Percentiles rank a stretch among this genome's conserved stretches.
Evolutionary conservation across 2,113 vertebrate species (phyloP).

Genomic region (Rynchops niger): DNA sequence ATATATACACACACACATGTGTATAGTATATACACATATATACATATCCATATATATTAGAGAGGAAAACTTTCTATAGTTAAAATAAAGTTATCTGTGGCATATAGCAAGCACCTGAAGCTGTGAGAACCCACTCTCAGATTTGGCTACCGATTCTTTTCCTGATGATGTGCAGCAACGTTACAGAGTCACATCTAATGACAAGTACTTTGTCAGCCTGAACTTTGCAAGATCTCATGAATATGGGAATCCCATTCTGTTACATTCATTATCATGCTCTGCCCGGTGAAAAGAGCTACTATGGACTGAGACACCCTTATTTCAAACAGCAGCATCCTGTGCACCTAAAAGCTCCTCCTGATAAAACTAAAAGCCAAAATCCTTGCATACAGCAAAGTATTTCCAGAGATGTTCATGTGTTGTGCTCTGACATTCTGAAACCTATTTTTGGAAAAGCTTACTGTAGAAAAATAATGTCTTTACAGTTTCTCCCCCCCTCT

Average conservation of each 20-base stretch:
- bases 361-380: neutral
- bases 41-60: fast-evolving
- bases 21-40: neutral
- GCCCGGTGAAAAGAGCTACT: neutral
- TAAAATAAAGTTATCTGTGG: neutral
- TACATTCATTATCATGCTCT: neutral
- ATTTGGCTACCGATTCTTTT: neutral
- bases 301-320: neutral
- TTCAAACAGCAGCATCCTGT: neutral
- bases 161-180: neutral
- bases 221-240: neutral
- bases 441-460: neutral
- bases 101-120: neutral
- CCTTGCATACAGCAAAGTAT: neutral
- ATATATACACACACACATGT: no score
- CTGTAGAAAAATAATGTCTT: neutral
- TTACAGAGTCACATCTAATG: neutral
- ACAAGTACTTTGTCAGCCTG: neutral
- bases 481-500: neutral
- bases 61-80: neutral
- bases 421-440: neutral
- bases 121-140: neutral
- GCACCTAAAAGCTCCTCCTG: neutral
- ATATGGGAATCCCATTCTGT: neutral
- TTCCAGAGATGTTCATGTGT: neutral